Evolutionary conservation across 2,888 invertebrate genomes (phyloP), one percentile per base, ranked within the genome.

Genomic region (Drosophila birchii): DNA sequence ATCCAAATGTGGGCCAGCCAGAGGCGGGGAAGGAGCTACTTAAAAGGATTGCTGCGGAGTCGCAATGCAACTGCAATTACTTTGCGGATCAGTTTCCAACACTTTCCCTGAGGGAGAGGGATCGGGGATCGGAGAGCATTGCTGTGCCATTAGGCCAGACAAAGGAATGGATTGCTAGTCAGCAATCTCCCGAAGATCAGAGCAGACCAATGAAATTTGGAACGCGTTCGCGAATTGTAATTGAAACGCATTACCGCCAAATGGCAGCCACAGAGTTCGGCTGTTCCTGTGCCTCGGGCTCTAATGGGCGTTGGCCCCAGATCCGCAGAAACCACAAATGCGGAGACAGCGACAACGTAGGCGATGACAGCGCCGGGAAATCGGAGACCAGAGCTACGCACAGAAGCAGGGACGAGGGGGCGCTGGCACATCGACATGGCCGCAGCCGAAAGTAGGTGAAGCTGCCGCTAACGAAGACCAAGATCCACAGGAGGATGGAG

Each of bases 291-390:
- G 26, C 26, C 9, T 55, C 57, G 36, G 53, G 59, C 60, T 76
- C 59, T 68, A 69, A 67, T 78, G 86, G 85, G 87, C 89, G 89
- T 85, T 84, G 81, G 76, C 79, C 53, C 56, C 53, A 56, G 63
- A 57, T 69, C 72, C 32, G 36, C 43, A 41, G 45, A n/a, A 54
- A 41, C 58, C 41, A 36, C 64, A 57, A 23, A 16, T 14, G 51
- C 51, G 16, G 54, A 39, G 60, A 43, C 26, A 72, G 54, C 59
- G 66, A 41, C 41, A 66, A 79, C 84, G 81, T 88, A 88, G 88
- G 88, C 89, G 88, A 88, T 79, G 85, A 88, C 89, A 88, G 78
- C 57, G 67, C 62, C 68, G 62, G 64, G 79, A 80, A 88, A 81
- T 82, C 62, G 61, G 75, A 80, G 86, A 82, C 79, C 54, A 41